These are phyloP conservation scores for Drosophila arawakana DNA, from an alignment of 1,140 invertebrate genomes.

Conservation along the genomic window DNA sequence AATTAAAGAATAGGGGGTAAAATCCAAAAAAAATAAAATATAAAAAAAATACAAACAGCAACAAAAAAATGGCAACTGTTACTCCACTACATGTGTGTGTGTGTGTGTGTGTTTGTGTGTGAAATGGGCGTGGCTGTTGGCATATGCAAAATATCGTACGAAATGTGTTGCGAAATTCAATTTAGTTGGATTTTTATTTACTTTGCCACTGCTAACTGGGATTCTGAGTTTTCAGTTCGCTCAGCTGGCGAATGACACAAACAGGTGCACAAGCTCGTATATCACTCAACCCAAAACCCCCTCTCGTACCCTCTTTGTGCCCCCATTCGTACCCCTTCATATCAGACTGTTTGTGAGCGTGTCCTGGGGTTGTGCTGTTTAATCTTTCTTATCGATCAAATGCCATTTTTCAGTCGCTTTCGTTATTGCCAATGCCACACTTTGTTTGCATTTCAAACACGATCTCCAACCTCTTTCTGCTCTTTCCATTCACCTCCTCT, in stretches of 20 bases:
- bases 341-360: not conserved
- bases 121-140: conserved; percentile 41
- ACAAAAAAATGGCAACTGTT: conserved; percentile 26
- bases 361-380: conserved; percentile 16
- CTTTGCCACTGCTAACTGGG: conserved; percentile 45
- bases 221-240: conserved; percentile 4
- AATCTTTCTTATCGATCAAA: conserved; percentile 49
- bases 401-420: conserved; percentile 39
- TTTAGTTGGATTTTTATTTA: conserved; percentile 72
- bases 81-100: conserved; percentile 11
- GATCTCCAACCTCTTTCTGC: not conserved
- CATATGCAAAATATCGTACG: conserved; percentile 41
- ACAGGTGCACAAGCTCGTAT: conserved; percentile 44
- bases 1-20: conserved; percentile 27
- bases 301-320: not conserved
- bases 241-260: conserved; percentile 29
- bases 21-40: not conserved
- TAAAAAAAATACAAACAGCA: conserved; percentile 16
- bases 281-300: conserved; percentile 24
- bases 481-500: not conserved
- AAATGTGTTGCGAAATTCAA: conserved; percentile 62
- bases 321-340: not conserved
- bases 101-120: conserved; percentile 31
- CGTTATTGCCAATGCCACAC: conserved; percentile 3
- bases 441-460: conserved; percentile 2